Conservation (phyloP, 2,797 vertebrate genomes). For the Pangasius mekongensis region DNA sequence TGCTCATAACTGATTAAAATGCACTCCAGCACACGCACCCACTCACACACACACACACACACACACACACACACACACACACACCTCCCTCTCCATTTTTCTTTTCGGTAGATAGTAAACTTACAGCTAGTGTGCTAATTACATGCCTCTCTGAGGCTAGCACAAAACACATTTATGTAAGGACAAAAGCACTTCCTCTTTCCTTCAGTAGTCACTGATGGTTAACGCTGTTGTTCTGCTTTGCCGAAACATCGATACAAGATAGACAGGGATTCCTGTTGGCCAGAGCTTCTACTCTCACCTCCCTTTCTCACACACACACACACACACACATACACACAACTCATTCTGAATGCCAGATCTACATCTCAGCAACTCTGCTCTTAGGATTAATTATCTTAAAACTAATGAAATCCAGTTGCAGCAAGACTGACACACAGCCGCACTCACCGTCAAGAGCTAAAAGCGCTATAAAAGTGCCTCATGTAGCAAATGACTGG, state of each 20-base stretch:
- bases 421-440: background rate
- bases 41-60: background rate
- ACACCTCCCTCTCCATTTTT: conserved; percentile 9
- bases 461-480: conserved; percentile 6
- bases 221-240: background rate
- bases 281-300: background rate
- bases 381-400: conserved; percentile 35
- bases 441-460: background rate
- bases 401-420: conserved; percentile 28
- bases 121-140: background rate
- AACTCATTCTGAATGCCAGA: background rate
- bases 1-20: background rate
- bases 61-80: background rate
- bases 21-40: background rate
- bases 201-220: background rate
- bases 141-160: background rate
- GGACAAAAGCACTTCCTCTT: background rate
- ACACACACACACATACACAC: conserved; percentile 23
- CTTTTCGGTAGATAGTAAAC: too few species aligned
- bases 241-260: background rate
- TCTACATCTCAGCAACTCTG: conserved; percentile 20
- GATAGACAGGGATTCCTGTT: conserved; percentile 25
- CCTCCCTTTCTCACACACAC: background rate
- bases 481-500: conserved; percentile 12
- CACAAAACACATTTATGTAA: too few species aligned